Conservation (phyloP, 2,797 vertebrate species). For the Dallia pectoralis region DNA sequence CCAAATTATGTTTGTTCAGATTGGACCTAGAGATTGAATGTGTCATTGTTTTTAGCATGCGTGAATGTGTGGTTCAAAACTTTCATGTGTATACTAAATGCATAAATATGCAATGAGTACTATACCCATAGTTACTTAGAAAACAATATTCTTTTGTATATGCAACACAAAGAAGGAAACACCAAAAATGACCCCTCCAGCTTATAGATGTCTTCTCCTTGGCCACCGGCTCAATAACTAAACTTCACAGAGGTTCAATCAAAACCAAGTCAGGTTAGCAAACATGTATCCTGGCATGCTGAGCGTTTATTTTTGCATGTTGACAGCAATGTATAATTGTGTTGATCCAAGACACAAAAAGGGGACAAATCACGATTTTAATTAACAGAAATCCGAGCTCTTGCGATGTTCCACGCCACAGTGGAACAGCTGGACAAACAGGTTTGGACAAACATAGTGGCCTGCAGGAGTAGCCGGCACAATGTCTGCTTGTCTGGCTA, state of each 20-base stretch:
- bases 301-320: conserved; percentile 54
- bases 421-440: conserved; percentile 76
- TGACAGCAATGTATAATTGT: conserved; percentile 46
- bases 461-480: conserved; percentile 17
- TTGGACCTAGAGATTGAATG: background rate
- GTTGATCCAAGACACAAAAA: conserved; percentile 65
- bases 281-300: conserved; percentile 56
- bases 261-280: conserved; percentile 51
- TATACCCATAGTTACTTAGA: background rate
- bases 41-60: background rate
- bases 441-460: conserved; percentile 57
- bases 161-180: background rate
- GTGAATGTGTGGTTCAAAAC: background rate
- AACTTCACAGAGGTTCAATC: conserved; percentile 15
- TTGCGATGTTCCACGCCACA: conserved; percentile 36
- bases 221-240: background rate
- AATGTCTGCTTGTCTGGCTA: conserved; percentile 56
- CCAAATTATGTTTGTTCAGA: background rate
- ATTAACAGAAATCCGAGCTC: conserved; percentile 64
- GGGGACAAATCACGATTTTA: conserved; percentile 76
- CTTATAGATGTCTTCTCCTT: background rate
- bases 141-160: background rate
- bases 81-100: background rate
- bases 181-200: background rate
- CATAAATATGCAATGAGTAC: background rate